A percentile compares a stretch with the other conserved stretches of the same genome.
These are phyloP conservation scores for Esox masquinongy DNA, from an alignment of 2,797 vertebrate species.

Conservation along the genomic window DNA sequence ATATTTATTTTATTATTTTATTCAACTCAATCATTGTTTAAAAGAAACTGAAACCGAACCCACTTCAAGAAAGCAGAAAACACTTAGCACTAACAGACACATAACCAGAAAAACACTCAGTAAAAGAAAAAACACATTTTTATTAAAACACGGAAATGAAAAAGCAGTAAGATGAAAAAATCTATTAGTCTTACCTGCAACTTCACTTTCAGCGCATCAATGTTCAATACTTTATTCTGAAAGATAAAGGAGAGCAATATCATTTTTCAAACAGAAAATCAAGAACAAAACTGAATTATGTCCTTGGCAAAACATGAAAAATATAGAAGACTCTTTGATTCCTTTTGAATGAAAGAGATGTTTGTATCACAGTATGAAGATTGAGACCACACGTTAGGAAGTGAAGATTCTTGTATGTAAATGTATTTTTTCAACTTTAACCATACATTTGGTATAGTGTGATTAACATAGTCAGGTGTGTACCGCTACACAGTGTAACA, in stretches of 20 bases:
- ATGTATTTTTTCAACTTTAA: too few relatives aligned
- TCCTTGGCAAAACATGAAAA: neutral
- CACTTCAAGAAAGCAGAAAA: too few relatives aligned
- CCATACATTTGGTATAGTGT: neutral
- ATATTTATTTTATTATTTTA: too few relatives aligned
- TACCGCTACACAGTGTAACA: neutral
- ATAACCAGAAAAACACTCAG: too few relatives aligned
- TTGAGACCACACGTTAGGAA: neutral
- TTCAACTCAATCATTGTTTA: neutral
- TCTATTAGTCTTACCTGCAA: slow-evolving; percentile 60
- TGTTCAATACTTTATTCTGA: slow-evolving; percentile 74
- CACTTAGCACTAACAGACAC: too few relatives aligned
- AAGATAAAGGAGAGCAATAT: slow-evolving; percentile 39
- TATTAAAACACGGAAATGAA: neutral
- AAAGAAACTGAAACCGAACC: neutral
- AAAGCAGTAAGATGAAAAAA: neutral
- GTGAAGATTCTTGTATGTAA: neutral
- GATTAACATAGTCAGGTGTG: neutral
- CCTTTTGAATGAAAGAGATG: neutral
- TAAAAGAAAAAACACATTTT: too few relatives aligned
- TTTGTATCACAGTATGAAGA: neutral
- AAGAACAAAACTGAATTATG: neutral
- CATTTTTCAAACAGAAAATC: neutral
- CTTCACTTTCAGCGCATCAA: slow-evolving; percentile 69
- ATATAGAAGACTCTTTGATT: neutral